These are phyloP conservation scores for Salvelinus alpinus DNA, from an alignment of 2,113 vertebrate species.

Conservation along the genomic window DNA sequence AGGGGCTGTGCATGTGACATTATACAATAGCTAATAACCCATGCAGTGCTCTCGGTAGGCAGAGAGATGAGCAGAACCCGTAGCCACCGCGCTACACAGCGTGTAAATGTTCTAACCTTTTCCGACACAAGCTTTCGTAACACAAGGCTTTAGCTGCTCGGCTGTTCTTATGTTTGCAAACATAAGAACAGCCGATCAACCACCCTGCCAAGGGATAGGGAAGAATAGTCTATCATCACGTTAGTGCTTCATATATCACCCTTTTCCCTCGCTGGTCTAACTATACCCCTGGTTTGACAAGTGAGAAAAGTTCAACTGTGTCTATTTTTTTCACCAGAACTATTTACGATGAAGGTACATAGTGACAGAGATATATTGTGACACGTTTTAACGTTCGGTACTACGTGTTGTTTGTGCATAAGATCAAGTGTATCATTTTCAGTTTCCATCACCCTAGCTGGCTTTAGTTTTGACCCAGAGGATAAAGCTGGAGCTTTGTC, in stretches of 20 bases:
- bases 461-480: conserved; percentile 53
- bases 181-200: conserved; percentile 12
- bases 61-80: conserved; percentile 41
- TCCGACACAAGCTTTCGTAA: conserved; percentile 38
- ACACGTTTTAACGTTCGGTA: no score
- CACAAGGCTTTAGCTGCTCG: conserved; percentile 10
- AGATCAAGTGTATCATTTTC: conserved; percentile 29
- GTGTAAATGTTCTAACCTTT: conserved; percentile 40
- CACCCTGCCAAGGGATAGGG: conserved; percentile 14
- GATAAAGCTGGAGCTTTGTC: conserved; percentile 62
- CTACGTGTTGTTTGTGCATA: conserved; percentile 35
- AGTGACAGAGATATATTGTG: neutral
- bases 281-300: neutral
- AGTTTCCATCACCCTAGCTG: conserved; percentile 21
- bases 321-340: neutral
- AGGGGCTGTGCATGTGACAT: conserved; percentile 48
- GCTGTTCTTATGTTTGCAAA: conserved; percentile 26
- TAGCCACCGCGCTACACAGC: conserved; percentile 31
- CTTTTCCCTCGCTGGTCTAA: neutral
- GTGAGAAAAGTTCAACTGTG: conserved; percentile 8
- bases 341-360: neutral
- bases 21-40: conserved; percentile 52
- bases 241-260: conserved; percentile 33
- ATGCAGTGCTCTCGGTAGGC: conserved; percentile 41
- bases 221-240: neutral